phyloP scores from a whole-genome alignment of 2,797 vertebrate species.

The Galagoides demidoff region DNA sequence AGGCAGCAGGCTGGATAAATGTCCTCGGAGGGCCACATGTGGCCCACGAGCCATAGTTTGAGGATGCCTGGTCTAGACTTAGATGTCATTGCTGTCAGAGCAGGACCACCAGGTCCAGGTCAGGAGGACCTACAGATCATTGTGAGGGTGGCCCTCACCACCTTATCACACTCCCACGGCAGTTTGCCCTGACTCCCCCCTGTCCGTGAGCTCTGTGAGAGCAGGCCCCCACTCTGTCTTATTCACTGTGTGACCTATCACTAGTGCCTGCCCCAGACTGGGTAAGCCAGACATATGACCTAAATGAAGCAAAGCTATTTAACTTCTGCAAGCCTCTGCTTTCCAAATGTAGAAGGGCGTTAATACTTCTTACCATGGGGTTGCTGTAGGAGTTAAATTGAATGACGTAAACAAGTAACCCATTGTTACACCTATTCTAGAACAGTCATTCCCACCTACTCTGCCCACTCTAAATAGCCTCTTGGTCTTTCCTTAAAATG shows the following conservation, averaged over 20 bases:
- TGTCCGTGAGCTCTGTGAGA: neutral
- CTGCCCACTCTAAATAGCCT: neutral
- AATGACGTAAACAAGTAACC: neutral
- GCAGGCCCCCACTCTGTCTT: neutral
- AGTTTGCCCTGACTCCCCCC: neutral
- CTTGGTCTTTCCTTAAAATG: conserved; percentile 9
- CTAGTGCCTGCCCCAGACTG: neutral
- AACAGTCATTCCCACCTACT: neutral
- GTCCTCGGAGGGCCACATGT: too few species aligned
- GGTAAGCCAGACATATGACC: neutral
- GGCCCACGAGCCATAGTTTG: too few species aligned
- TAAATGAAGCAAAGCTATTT: neutral
- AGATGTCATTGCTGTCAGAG: neutral
- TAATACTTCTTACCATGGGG: neutral
- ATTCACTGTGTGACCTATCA: neutral
- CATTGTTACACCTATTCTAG: neutral
- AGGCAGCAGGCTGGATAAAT: too few species aligned
- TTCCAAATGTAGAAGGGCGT: neutral
- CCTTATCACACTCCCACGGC: neutral
- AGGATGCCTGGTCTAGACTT: neutral
- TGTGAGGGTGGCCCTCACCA: neutral
- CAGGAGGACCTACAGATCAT: neutral
- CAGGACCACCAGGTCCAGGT: neutral
- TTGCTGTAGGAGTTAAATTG: neutral
- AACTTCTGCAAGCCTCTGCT: neutral